Percentiles rank a stretch among this genome's conserved stretches.
Conservation (phyloP, 2,797 vertebrate genomes). For the Cirrhinus molitorella region DNA sequence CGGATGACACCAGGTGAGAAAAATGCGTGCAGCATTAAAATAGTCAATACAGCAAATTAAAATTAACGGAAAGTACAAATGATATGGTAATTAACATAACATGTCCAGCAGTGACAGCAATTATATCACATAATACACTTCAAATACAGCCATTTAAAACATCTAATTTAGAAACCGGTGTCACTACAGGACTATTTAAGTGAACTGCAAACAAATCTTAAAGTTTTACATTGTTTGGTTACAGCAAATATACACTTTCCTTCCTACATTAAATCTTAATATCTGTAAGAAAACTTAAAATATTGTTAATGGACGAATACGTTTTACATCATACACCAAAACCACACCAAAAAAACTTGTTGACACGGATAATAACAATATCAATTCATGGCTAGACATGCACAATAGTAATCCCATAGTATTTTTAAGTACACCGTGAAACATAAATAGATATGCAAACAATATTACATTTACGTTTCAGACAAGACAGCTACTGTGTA, state of each 20-base stretch:
- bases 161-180: not conserved
- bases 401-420: not conserved
- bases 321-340: not conserved
- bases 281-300: not conserved
- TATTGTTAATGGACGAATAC: not conserved
- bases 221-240: not conserved
- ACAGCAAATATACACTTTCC: not conserved
- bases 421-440: not conserved
- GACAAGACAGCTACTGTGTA: not conserved
- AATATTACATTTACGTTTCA: not conserved
- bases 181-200: not conserved
- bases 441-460: not conserved
- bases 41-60: not conserved
- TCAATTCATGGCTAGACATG: not conserved
- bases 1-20: not conserved
- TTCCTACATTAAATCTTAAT: not conserved
- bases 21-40: not conserved
- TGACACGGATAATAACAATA: not conserved
- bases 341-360: not conserved
- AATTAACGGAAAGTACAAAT: not conserved
- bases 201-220: not conserved
- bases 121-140: not conserved
- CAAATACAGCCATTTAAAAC: not conserved
- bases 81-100: not conserved
- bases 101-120: not conserved